Base-by-base conservation (phyloP, 2,113 vertebrate species). In the Odontesthes bonariensis region DNA sequence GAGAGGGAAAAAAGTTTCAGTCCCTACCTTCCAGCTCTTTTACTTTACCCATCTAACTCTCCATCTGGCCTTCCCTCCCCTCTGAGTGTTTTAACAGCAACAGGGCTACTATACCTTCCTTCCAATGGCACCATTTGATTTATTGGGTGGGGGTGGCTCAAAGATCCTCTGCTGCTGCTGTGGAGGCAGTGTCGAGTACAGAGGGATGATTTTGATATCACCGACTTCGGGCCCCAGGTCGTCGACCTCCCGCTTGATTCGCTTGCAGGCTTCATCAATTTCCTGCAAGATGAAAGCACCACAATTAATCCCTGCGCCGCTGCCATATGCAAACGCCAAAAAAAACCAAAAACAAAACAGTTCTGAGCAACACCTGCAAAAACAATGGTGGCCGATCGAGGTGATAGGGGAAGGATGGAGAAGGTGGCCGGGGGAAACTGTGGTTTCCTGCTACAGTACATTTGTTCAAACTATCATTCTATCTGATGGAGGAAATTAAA, bases 221-320 rank as follows among this genome's bases (percentile, higher is more conserved):
- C 97, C 97, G 75, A 97, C 97, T 83, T 98, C 96, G 9, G 96
- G 96, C 14, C 98, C 97, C 81, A 98, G 93, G 85, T 99, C 96
- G 85, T 99, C 98, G 19, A 99, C 96, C 90, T 99, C 97, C 49
- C 96, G 94, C 88, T 98, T 99, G 95, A 99, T 99, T 82, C 97
- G 95, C 90, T 99, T 99, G 91, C 97, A 99, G 62, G 98, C 97
- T 93, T 99, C 97, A 82, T 99, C 97, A 69, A 99, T 98, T 95
- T 99, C 97, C 97, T 99, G 84, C 65, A 94, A 92, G 86, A 88
- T 6, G 72, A 47, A 64, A 69, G 51, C 9, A 32, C 3, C 6
- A 20, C 69, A 63, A 52, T 89, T 75, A 84, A 83, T 83, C 77
- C 60, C 5, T 51, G 66, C 32, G 49, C 38, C 75, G 5, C 72